These are phyloP conservation scores for Nycticebus coucang DNA, from an alignment of 2,113 vertebrate genomes.

Conservation along the genomic window DNA sequence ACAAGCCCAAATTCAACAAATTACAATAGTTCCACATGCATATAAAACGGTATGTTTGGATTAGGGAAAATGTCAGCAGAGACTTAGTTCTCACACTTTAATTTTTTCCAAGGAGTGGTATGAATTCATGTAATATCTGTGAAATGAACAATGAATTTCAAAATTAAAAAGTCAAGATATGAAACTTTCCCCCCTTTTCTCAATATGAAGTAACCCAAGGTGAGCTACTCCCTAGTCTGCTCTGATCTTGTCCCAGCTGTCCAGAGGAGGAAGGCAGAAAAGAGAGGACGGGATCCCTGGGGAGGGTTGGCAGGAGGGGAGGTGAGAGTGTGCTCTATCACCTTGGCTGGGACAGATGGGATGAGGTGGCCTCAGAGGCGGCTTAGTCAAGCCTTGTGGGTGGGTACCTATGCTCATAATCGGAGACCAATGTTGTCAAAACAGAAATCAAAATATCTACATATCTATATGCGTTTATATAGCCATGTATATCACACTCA, in stretches of 20 bases:
- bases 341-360: background rate
- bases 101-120: slow-evolving; percentile 31
- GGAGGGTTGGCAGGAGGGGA: fast-evolving
- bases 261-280: background rate
- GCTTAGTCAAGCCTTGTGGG: background rate
- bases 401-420: background rate
- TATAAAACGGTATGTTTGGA: background rate
- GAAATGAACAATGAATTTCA: slow-evolving; percentile 26
- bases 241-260: background rate
- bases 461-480: no score
- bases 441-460: background rate
- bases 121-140: slow-evolving; percentile 17
- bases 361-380: background rate
- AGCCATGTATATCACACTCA: background rate
- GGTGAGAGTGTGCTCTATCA: background rate
- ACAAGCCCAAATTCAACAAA: background rate
- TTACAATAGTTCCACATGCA: background rate
- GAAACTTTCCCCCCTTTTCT: background rate
- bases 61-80: background rate
- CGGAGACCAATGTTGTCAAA: background rate
- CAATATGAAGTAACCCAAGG: background rate
- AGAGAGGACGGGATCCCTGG: no score
- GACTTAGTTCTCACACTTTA: background rate
- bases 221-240: background rate
- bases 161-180: slow-evolving; percentile 5